These are phyloP conservation scores for Drosophila asahinai DNA, from an alignment of 1,140 invertebrate species.

Conservation along the genomic window DNA sequence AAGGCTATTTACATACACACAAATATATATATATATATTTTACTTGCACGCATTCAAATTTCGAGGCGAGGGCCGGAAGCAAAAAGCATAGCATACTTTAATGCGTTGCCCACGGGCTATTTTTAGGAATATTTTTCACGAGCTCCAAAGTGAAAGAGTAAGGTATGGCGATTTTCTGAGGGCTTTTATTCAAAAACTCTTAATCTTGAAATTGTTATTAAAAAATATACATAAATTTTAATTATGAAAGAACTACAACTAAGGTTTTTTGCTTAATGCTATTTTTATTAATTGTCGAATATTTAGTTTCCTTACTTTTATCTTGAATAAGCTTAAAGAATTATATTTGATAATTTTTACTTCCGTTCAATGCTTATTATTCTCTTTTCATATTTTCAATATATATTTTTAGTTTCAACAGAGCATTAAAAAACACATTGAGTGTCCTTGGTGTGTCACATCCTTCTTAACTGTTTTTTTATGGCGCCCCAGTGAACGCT, in stretches of 20 bases:
- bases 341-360: neutral
- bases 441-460: conserved; percentile 11
- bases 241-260: neutral
- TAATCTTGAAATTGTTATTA: neutral
- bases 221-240: neutral
- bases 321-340: neutral
- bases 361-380: neutral
- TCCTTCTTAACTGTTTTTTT: conserved; percentile 23
- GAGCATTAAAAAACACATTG: neutral
- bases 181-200: neutral
- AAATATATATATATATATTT: neutral
- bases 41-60: neutral
- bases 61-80: neutral
- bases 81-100: conserved; percentile 57
- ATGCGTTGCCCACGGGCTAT: conserved; percentile 28
- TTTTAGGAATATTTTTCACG: conserved; percentile 10
- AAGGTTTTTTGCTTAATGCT: neutral
- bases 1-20: conserved; percentile 15
- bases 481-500: conserved; percentile 31
- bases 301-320: neutral
- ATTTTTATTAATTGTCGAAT: neutral
- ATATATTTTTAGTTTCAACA: neutral
- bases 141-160: neutral
- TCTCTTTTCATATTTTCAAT: neutral
- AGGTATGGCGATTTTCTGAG: neutral